Evolutionary conservation across 2,113 vertebrate species (phyloP), one percentile per base, ranked within the genome.

Genomic region (Notarius quadriscutis): DNA sequence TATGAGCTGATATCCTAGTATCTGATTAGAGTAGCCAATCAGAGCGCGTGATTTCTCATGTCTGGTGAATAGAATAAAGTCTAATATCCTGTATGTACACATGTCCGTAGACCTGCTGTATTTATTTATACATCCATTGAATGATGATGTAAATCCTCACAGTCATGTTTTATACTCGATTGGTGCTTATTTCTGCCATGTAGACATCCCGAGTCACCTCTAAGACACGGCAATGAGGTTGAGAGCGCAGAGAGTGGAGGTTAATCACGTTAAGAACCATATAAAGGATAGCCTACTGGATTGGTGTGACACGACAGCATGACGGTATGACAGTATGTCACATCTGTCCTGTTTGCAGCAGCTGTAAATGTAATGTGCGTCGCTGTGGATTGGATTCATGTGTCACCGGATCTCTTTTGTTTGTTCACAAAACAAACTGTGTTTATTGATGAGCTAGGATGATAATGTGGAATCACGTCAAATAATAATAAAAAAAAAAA

Each of bases 241-340:
- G 18, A 53, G 65, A 75, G 89, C 84, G 30, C 71, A 62, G 63
- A 87, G 83, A 55, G 25, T 60, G 62, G 74, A 20, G 20, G 67
- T 85, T 58, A 86, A 89, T 86, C 27, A 57, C 50, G 50, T 86
- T 74, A 88, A 50, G 50, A 9, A 53, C 63, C 51, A 48, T 77
- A 2, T 41, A 41, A 41, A 41, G 34, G 34, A 41, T 41, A 41
- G 34, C 34, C 34, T 41, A 41, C 2, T 41, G 34, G 34, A 41
- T 41, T 0, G 34, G 34, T 41, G 34, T 41, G 34, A 41, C 34
- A 34, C 34, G 34, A 34, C 34, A 34, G 34, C 34, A 41, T 41
- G 34, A 41, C 34, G 34, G 34, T 41, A 41, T 41, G 58, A 5
- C 84, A 34, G 50, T 85, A 11, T 8, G 20, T 25, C 22, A 25